Conservation (phyloP, 2,113 vertebrate genomes). For the Hippocampus barbouri region DNA sequence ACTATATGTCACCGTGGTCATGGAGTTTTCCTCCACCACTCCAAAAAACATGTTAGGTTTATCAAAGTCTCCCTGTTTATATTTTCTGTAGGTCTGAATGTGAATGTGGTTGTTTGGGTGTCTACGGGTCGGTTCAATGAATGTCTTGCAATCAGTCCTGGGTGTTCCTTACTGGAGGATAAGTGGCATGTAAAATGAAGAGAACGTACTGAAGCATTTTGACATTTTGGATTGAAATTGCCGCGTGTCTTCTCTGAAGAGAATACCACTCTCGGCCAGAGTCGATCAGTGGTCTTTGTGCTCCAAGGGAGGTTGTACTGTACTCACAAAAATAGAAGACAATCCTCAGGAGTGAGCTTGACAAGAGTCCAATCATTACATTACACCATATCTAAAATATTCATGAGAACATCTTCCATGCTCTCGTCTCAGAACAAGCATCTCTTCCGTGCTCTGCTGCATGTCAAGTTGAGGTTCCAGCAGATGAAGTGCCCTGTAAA, state of each 20-base stretch:
- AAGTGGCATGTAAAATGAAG: neutral
- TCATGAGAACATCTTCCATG: slow-evolving; percentile 24
- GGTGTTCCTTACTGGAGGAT: neutral
- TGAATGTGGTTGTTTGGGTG: neutral
- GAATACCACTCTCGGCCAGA: neutral
- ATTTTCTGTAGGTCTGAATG: too few species aligned
- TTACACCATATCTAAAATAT: slow-evolving; percentile 29
- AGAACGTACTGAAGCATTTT: neutral
- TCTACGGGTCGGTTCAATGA: neutral
- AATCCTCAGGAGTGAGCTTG: slow-evolving; percentile 13
- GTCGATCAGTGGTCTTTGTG: neutral
- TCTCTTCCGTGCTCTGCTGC: slow-evolving; percentile 13
- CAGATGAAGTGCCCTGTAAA: neutral
- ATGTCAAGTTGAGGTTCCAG: slow-evolving; percentile 10
- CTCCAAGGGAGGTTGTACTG: neutral
- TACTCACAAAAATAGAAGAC: slow-evolving; percentile 15
- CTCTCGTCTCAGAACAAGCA: slow-evolving; percentile 13
- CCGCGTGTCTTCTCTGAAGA: neutral
- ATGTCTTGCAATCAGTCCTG: neutral
- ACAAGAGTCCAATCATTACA: slow-evolving; percentile 11
- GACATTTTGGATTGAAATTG: neutral
- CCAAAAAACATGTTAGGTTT: neutral
- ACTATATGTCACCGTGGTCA: too few species aligned
- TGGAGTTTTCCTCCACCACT: neutral
- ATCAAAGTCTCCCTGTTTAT: neutral